A percentile compares a stretch with the other conserved stretches of the same genome.
Conservation (phyloP, 1,140 invertebrate species). For the Drosophila pallidifrons region DNA sequence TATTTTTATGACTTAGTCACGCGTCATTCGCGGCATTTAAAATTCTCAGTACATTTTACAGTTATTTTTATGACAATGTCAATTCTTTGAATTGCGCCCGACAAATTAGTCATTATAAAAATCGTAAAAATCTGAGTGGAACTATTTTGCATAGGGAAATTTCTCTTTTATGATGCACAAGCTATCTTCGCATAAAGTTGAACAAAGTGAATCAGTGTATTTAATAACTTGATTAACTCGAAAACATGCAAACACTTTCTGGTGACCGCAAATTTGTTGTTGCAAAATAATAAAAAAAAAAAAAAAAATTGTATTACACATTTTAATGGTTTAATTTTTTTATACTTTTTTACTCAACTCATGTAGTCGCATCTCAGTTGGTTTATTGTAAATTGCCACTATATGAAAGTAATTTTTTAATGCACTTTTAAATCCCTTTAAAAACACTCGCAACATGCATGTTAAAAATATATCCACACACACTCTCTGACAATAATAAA, state of each 20-base stretch:
- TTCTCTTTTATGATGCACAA: slow-evolving; percentile 14
- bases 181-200: not conserved
- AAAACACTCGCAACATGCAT: slow-evolving; percentile 42
- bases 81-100: slow-evolving; percentile 38
- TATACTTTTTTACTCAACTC: not conserved
- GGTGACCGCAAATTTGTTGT: slow-evolving; percentile 18
- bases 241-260: slow-evolving; percentile 9
- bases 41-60: slow-evolving; percentile 39
- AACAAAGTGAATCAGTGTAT: slow-evolving; percentile 8
- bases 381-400: slow-evolving; percentile 67
- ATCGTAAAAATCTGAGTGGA: slow-evolving; percentile 20
- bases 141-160: slow-evolving; percentile 33
- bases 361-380: slow-evolving; percentile 8
- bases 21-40: slow-evolving; percentile 43
- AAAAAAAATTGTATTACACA: slow-evolving; percentile 31
- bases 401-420: slow-evolving; percentile 70
- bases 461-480: slow-evolving; percentile 20
- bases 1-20: slow-evolving; percentile 53
- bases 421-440: slow-evolving; percentile 68
- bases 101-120: slow-evolving; percentile 43
- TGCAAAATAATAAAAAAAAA: slow-evolving; percentile 1
- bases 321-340: slow-evolving; percentile 16
- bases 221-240: slow-evolving; percentile 23
- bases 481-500: slow-evolving; percentile 60
- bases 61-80: slow-evolving; percentile 16